Evolutionary conservation across 2,797 vertebrate genomes (phyloP).

Genomic region (Erpetoichthys calabaricus): DNA sequence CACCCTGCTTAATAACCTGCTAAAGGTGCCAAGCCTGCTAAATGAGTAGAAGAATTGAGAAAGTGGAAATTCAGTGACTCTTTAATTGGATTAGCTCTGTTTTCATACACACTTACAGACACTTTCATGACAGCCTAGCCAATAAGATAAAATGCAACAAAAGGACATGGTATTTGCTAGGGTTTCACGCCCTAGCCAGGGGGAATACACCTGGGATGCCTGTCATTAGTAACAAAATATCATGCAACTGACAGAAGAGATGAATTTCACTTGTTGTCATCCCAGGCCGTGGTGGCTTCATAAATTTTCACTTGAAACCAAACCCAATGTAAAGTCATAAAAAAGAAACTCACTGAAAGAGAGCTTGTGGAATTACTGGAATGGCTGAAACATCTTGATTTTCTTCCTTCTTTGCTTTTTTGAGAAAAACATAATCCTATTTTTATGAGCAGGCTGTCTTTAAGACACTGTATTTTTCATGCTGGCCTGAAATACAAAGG

Average conservation of each 20-base stretch:
- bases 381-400: too few species aligned
- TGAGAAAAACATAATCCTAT: too few species aligned
- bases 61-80: conserved; percentile 45
- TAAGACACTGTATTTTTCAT: too few species aligned
- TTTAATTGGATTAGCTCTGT: conserved; percentile 54
- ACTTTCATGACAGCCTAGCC: conserved; percentile 44
- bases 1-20: conserved; percentile 7
- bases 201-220: conserved; percentile 55
- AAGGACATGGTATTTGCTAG: conserved; percentile 33
- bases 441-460: too few species aligned
- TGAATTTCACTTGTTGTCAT: conserved; percentile 25
- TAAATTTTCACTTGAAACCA: conserved; percentile 23
- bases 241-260: conserved; percentile 34
- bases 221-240: conserved; percentile 27
- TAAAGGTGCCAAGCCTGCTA: conserved; percentile 4
- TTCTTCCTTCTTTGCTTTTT: too few species aligned
- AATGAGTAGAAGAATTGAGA: conserved; percentile 25
- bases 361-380: too few species aligned
- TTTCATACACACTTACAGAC: conserved; percentile 19
- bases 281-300: conserved; percentile 23
- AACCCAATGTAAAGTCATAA: conserved; percentile 12
- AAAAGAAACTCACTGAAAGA: not conserved
- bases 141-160: conserved; percentile 35
- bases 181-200: conserved; percentile 42
- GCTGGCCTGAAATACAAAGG: too few species aligned